Conservation (phyloP, 2,113 vertebrate species). For the Neogale vison region DNA sequence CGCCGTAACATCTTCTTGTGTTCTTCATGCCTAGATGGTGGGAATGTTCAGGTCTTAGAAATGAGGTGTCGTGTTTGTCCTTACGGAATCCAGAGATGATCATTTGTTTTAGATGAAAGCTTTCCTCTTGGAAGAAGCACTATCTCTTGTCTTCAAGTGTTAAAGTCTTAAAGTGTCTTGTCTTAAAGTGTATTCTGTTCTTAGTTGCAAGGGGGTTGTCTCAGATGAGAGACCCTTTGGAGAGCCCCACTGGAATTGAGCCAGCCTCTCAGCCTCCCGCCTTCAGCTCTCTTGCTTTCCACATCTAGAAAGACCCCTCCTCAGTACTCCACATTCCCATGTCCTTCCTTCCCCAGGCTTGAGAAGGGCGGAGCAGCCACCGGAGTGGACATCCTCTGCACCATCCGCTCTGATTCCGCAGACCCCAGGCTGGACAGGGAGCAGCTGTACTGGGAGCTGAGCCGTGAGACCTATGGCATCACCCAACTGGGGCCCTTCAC, state of each 20-base stretch:
- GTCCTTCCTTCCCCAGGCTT: slow-evolving; percentile 31
- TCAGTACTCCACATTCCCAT: background rate
- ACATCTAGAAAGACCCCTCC: background rate
- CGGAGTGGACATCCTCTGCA: background rate
- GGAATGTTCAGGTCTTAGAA: background rate
- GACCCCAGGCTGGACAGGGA: background rate
- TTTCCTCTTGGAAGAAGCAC: background rate
- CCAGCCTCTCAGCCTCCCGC: background rate
- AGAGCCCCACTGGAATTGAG: background rate
- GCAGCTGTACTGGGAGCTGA: slow-evolving; percentile 62
- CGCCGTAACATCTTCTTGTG: accelerated
- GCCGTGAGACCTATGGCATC: background rate
- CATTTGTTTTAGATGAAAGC: background rate
- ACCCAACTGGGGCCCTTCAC: slow-evolving; percentile 49
- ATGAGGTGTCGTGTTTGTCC: background rate
- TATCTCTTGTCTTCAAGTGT: background rate
- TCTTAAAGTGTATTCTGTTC: background rate
- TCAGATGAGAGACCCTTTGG: background rate
- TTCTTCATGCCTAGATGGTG: background rate
- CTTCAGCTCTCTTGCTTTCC: background rate
- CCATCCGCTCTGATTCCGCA: background rate
- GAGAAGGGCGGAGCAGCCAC: background rate
- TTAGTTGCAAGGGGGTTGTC: background rate
- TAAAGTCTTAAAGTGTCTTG: no score
- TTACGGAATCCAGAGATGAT: background rate